Base-by-base conservation (phyloP, 2,113 vertebrate genomes). In the Syrmaticus mikado region DNA sequence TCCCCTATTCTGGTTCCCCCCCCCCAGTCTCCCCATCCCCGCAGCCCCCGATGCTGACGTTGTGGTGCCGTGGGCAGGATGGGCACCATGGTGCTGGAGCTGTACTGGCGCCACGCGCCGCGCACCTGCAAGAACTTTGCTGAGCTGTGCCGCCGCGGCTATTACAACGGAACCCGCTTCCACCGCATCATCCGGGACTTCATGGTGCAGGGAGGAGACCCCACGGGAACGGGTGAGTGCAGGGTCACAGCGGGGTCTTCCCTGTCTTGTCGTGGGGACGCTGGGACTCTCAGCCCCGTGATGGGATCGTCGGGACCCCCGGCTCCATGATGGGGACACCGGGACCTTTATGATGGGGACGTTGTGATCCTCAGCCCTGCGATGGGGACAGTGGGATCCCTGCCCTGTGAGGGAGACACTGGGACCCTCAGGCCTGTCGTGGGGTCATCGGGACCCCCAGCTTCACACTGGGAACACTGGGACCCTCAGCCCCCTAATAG, bases 181-280 rank as follows among this genome's bases (percentile, higher is more conserved):
- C 99, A 99, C 91, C 97, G 99, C 24, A 97, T 99, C 90, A 99
- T 99, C 95, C 99, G 98, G 94, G 98, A 99, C 87, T 99, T 99
- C 97, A 99, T 99, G 99, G 98, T 99, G 78, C 99, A 99, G 71
- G 99, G 99, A 5, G 99, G 99, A 30, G 99, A 99, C 95, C 99
- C 99, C 2, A 99, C 99, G 2, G 99, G 98, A 62, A 99, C 99
- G 75, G 99, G 99, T 99, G 92, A 93, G 70, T 32, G 25, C 62
- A 1, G 0, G 45, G 52, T 16, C 52, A 25, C 34, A 25, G 13
- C 8, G 10, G 21, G 21, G 15, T 10, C 21, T 7, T 8, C 60
- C 34, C 34, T 11, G 53, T 57, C 28, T 30, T 57, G n/a, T 21
- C 10, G 6, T 36, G 58, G 21, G 58, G 22, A 24, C 22, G 3